These are phyloP conservation scores for Siniperca scherzeri DNA, from an alignment of 2,797 vertebrate species.

Conservation along the genomic window DNA sequence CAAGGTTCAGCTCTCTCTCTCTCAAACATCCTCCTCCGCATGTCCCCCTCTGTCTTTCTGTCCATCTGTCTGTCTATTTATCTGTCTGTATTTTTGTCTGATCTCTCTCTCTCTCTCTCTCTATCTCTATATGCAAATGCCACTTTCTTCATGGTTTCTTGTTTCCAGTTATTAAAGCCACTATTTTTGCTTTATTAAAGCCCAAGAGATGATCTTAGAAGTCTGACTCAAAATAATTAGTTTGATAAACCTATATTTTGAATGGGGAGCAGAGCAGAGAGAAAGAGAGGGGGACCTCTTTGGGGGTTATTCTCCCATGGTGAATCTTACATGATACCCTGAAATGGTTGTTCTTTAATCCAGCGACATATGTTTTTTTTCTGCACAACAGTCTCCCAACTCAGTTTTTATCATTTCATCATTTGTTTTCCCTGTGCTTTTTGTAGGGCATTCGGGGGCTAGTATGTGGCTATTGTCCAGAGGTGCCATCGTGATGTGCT, in stretches of 20 bases:
- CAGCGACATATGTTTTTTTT: slow-evolving; percentile 16
- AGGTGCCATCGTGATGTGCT: slow-evolving; percentile 46
- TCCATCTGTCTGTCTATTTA: slow-evolving; percentile 66
- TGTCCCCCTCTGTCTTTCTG: slow-evolving; percentile 68
- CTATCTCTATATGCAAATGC: background rate
- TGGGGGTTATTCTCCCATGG: slow-evolving; percentile 1
- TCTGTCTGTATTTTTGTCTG: slow-evolving; percentile 49
- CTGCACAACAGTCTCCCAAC: background rate
- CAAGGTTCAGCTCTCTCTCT: slow-evolving; percentile 63
- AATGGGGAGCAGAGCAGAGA: slow-evolving; percentile 9
- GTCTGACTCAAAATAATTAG: slow-evolving; percentile 34
- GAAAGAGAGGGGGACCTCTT: background rate
- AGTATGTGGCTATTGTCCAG: slow-evolving; percentile 36
- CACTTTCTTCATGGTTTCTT: slow-evolving; percentile 22
- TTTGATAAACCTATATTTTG: slow-evolving; percentile 32
- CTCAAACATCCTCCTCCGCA: slow-evolving; percentile 76
- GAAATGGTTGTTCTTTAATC: slow-evolving; percentile 28
- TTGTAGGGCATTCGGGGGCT: slow-evolving; percentile 1
- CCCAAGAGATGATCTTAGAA: slow-evolving; percentile 24
- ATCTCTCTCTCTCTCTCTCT: slow-evolving; percentile 18
- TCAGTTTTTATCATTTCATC: slow-evolving; percentile 36
- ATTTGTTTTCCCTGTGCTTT: slow-evolving; percentile 37
- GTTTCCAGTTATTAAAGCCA: slow-evolving; percentile 47
- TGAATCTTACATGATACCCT: background rate
- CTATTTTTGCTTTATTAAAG: slow-evolving; percentile 44